Base-by-base conservation (phyloP, 2,797 vertebrate genomes). In the Acomys russatus region DNA sequence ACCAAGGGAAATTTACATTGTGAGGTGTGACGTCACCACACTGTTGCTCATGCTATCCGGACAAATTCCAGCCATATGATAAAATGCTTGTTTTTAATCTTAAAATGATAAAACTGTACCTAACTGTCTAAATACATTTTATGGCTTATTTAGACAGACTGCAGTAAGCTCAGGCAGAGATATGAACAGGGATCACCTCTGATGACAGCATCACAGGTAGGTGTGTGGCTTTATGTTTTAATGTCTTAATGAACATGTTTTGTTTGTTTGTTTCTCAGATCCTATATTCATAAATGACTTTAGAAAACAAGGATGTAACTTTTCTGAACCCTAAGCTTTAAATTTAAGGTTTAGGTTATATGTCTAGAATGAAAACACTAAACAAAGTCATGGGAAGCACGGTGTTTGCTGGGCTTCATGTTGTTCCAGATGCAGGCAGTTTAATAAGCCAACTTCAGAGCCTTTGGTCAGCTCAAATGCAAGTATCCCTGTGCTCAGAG, bases 81-180 rank as follows among this genome's bases (percentile, higher is more conserved):
- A 14, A 95, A 94, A 88, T 79, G 18, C 23, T 91, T 82, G 25
- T 49, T 84, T 87, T 71, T 84, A 78, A 91, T 56, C 8, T 92
- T 90, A 68, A 92, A 92, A 85, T 73, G 38, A 86, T 59, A 78
- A 89, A 94, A 90, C 11, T 68, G 28, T 18, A 92, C n/a, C 54
- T 17, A 18, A 73, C 28, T 92, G 33, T 90, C 76, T 74, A 92
- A 64, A 88, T 82, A 88, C n/a, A 68, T 95, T 88, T 22, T 54
- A 68, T 51, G 59, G 61, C 18, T 28, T 35, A 91, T 83, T 92
- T 85, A 96, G 92, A 88, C 35, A 89, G 49, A 88, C 63, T 93
- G 74, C 59, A 90, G 96, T 77, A 12, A n/a, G n/a, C 28, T 33
- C n/a, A 74, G 23, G 77, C 25, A 88, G 94, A 96, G 74, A 94